phyloP scores from a whole-genome alignment of 2,888 invertebrate species.

The Tipula confusa region DNA sequence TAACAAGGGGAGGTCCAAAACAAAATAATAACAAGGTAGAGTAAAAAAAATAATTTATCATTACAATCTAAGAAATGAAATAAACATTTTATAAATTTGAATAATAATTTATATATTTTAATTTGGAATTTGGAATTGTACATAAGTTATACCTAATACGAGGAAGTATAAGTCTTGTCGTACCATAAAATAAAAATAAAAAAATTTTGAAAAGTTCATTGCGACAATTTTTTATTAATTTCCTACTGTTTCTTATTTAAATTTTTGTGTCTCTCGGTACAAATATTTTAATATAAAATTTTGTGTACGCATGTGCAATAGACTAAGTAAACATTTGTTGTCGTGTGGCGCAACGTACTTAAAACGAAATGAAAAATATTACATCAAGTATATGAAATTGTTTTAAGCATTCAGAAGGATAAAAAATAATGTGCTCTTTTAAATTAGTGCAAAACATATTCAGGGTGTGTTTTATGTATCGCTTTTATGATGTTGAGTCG shows the following conservation, averaged over 20 bases:
- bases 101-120: conserved; percentile 25
- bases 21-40: conserved; percentile 25
- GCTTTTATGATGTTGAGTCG: too few species aligned
- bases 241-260: background rate
- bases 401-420: too few species aligned
- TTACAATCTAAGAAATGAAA: background rate
- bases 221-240: conserved; percentile 21
- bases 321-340: background rate
- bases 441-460: too few species aligned
- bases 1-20: conserved; percentile 25
- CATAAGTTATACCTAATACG: background rate
- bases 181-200: too few species aligned
- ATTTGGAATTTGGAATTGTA: background rate
- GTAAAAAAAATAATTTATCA: background rate
- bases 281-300: background rate
- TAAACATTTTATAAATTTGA: conserved; percentile 20
- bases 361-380: too few species aligned
- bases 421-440: too few species aligned
- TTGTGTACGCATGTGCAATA: background rate
- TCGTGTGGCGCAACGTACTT: background rate
- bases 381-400: too few species aligned
- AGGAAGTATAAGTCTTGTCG: conserved; percentile 9
- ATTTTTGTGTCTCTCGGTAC: background rate
- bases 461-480: too few species aligned
- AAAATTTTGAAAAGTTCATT: conserved; percentile 13